Evolutionary conservation across 2,113 vertebrate genomes (phyloP), one percentile per base, ranked within the genome.

Genomic region (Larimichthys polyactis): DNA sequence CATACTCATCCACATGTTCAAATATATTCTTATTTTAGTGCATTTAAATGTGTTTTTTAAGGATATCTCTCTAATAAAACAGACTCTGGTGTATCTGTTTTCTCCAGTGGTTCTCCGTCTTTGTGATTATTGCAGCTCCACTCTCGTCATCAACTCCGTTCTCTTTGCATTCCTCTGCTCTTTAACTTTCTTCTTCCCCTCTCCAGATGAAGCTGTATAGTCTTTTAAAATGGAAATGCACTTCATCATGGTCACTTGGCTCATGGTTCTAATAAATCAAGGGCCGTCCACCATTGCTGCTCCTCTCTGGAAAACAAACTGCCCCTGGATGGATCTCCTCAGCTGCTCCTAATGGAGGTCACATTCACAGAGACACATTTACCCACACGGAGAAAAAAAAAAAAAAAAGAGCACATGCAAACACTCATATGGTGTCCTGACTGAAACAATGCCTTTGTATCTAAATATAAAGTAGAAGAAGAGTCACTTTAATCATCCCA

Each of bases 191-290:
- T 62, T 62, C 51, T 20, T 59, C 32, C 46, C 46, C 48, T 3
- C 40, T 58, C 59, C 87, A 89, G 89, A 94, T 94, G 91, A 94
- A 93, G 91, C 91, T 64, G 91, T 91, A 78, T 89, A 92, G 92
- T 94, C 91, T 93, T 95, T 95, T 94, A 92, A 93, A 94, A 95
- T 91, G 90, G 91, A 95, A 93, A 95, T 95, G 87, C 84, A 93
- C 94, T 96, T 94, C 93, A 95, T 96, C 95, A 95, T 89, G 94
- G 93, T 96, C 94, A 93, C 91, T 92, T 87, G 90, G 93, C 92
- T 87, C 82, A 71, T 68, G 71, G 89, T 86, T 81, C 94, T 93
- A 94, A 95, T 95, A 96, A 95, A 95, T 95, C 95, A 95, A 92
- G 80, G 85, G 76, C 89, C 75, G 78, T 85, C 90, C 83, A 70